These are phyloP conservation scores for Symphodus melops DNA, from an alignment of 2,113 vertebrate genomes.

Conservation along the genomic window DNA sequence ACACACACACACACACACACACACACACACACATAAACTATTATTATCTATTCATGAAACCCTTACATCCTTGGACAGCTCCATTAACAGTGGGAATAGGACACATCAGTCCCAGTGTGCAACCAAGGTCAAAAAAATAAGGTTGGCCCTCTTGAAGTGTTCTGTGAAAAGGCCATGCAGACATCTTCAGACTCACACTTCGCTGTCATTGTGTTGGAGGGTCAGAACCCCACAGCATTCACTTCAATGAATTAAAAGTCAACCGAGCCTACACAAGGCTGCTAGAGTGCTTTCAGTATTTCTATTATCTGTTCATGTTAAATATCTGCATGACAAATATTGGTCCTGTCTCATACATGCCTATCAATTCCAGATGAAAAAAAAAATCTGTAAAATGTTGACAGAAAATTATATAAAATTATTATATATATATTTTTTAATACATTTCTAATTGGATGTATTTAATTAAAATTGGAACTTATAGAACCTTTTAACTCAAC, in stretches of 20 bases:
- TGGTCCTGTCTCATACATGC: background rate
- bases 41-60: background rate
- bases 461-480: no score
- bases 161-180: background rate
- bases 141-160: background rate
- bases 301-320: conserved; percentile 16
- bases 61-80: background rate
- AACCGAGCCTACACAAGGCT: background rate
- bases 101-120: conserved; percentile 3
- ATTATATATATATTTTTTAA: no score
- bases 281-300: conserved; percentile 20
- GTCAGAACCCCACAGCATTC: conserved; percentile 12
- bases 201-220: conserved; percentile 16
- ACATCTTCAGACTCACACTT: conserved; percentile 16
- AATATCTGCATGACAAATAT: conserved; percentile 6
- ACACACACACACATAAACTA: no score
- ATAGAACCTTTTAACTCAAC: no score
- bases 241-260: conserved; percentile 25
- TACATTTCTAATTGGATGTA: no score
- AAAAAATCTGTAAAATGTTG: background rate
- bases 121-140: background rate
- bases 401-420: no score
- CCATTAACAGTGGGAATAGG: conserved; percentile 5
- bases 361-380: background rate
- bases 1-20: no score